A percentile compares a stretch with the other conserved stretches of the same genome.
phyloP scores from a whole-genome alignment of 2,113 vertebrate genomes.

The Eulemur rufifrons region DNA sequence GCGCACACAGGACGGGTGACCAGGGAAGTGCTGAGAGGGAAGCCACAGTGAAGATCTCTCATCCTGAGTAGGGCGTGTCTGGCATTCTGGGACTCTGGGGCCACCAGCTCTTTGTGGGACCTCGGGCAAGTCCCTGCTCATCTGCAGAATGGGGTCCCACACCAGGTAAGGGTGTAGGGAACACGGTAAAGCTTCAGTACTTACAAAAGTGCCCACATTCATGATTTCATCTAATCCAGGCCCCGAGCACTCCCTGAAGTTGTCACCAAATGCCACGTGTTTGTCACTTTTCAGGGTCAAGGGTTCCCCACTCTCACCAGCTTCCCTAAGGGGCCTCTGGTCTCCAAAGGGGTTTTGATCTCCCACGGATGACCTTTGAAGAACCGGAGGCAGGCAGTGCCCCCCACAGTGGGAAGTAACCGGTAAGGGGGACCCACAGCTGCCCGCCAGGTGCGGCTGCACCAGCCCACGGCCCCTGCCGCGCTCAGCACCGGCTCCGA shows the following conservation, averaged over 20 bases:
- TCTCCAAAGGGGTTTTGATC: neutral
- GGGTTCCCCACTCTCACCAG: neutral
- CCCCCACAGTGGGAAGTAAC: neutral
- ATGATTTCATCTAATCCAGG: neutral
- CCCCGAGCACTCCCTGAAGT: neutral
- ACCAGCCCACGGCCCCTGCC: accelerated
- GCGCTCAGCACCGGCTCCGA: neutral
- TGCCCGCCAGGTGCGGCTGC: accelerated
- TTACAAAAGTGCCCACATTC: too few relatives aligned
- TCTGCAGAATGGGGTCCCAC: neutral
- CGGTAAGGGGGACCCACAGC: neutral
- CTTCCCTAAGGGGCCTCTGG: neutral
- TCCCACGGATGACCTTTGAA: neutral
- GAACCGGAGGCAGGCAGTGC: accelerated
- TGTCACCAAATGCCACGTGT: neutral
- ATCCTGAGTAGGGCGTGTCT: accelerated
- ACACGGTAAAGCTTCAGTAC: neutral
- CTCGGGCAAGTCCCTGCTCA: neutral
- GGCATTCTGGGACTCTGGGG: neutral
- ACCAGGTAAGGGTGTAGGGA: accelerated
- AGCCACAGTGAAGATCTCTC: neutral
- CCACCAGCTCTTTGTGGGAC: neutral
- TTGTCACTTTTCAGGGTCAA: neutral
- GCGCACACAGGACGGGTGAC: accelerated
- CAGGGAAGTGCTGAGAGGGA: accelerated